These are phyloP conservation scores for Orientallactaga sibirica DNA, from an alignment of 2,797 vertebrate genomes.

Conservation along the genomic window DNA sequence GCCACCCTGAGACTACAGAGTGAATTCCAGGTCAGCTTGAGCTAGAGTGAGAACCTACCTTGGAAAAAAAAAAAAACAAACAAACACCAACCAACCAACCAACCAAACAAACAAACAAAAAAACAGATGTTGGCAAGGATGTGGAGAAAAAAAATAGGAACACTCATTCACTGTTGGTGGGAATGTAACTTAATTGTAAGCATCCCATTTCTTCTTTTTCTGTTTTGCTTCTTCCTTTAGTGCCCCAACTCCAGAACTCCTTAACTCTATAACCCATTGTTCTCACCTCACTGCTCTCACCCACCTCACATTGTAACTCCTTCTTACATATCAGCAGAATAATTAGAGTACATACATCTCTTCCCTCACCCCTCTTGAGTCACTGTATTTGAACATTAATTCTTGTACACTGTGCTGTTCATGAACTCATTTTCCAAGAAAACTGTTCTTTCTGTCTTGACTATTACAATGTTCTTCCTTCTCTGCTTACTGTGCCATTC, in stretches of 20 bases:
- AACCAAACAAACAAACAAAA: too few relatives aligned
- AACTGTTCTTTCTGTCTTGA: not conserved
- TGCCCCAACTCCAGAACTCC: conserved; percentile 28
- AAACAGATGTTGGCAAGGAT: too few relatives aligned
- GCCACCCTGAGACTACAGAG: too few relatives aligned
- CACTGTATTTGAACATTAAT: not conserved
- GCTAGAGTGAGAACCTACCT: too few relatives aligned
- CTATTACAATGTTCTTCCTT: not conserved
- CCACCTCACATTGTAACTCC: not conserved
- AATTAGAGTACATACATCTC: not conserved
- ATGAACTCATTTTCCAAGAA: conserved; percentile 19
- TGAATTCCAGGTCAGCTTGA: too few relatives aligned
- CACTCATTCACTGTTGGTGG: too few relatives aligned
- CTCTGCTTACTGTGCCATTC: not conserved
- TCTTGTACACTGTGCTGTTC: not conserved
- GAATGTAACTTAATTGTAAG: not conserved
- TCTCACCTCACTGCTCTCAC: not conserved
- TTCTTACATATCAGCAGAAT: not conserved
- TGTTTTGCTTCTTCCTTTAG: conserved; percentile 44
- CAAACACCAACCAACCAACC: too few relatives aligned
- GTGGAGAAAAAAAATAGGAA: too few relatives aligned
- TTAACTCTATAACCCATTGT: not conserved
- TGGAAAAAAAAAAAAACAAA: too few relatives aligned
- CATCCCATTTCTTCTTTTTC: conserved; percentile 27
- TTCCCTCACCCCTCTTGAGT: not conserved